Conservation (phyloP, 2,113 vertebrate species). For the Zosterops hypoxanthus region DNA sequence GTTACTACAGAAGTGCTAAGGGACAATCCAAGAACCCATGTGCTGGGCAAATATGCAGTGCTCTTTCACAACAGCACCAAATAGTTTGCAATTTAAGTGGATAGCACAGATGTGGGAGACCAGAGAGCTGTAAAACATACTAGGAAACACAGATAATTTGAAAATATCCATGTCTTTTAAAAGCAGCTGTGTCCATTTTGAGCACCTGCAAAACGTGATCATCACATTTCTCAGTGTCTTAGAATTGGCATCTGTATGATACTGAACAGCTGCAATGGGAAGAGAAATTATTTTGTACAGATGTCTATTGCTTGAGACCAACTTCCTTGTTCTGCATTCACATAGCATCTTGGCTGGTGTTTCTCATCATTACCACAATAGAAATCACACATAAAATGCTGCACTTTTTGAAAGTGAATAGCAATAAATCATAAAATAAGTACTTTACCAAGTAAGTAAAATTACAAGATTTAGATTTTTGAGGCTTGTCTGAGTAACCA, state of each 20-base stretch:
- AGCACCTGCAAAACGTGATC: neutral
- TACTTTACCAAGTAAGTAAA: neutral
- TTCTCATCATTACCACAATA: neutral
- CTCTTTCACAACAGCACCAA: neutral
- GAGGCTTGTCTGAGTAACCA: neutral
- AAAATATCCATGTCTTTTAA: neutral
- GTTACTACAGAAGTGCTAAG: neutral
- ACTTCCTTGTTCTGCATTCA: neutral
- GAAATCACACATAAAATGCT: neutral
- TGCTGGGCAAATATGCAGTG: neutral
- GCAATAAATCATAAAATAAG: neutral
- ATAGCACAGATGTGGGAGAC: neutral
- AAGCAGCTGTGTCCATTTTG: neutral
- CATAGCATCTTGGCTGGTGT: neutral
- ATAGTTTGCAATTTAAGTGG: neutral
- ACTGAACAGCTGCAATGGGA: neutral
- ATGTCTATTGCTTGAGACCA: neutral
- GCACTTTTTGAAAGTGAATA: neutral
- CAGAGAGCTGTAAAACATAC: accelerated
- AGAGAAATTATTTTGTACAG: neutral
- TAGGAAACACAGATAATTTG: neutral
- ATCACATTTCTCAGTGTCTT: neutral
- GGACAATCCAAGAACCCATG: neutral
- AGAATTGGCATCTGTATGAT: neutral
- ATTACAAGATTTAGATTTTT: neutral